Percentiles rank a stretch among this genome's conserved stretches.
Evolutionary conservation across 2,888 invertebrate genomes (phyloP).

Genomic region (Clivina fossor): DNA sequence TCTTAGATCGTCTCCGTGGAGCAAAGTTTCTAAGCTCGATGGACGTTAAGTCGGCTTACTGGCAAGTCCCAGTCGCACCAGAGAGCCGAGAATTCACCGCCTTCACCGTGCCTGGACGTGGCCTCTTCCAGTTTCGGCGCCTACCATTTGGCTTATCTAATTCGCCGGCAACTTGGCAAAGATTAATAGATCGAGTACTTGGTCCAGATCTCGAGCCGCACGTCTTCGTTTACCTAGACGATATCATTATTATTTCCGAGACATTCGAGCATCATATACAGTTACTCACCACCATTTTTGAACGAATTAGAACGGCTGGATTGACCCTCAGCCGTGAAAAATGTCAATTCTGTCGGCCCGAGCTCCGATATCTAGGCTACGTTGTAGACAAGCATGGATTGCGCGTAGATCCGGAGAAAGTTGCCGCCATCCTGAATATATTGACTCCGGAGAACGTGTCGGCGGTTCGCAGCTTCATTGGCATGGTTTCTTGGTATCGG

Average conservation of each 20-base stretch:
- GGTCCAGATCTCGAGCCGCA: constrained; percentile 39
- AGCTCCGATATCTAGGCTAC: constrained; percentile 44
- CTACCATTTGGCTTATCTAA: constrained; percentile 43
- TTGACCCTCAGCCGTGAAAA: constrained; percentile 41
- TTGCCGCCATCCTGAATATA: constrained; percentile 33
- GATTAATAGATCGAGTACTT: constrained; percentile 39
- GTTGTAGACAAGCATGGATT: constrained; percentile 40
- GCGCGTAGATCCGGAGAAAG: constrained; percentile 35
- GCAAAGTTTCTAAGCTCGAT: constrained; percentile 45
- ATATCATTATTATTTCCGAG: constrained; percentile 39
- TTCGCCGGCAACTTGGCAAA: constrained; percentile 40
- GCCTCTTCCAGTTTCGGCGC: constrained; percentile 41
- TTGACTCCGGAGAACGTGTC: constrained; percentile 24
- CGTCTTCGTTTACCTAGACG: constrained; percentile 42
- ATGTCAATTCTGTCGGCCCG: constrained; percentile 40
- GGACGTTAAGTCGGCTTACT: constrained; percentile 42
- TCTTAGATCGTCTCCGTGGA: constrained; percentile 42
- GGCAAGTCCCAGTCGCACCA: constrained; percentile 37
- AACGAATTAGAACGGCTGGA: constrained; percentile 37
- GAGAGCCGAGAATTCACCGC: constrained; percentile 39
- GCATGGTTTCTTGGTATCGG: constrained; percentile 34
- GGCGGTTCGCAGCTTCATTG: constrained; percentile 34
- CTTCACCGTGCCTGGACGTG: constrained; percentile 41
- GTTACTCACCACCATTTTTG: constrained; percentile 38
- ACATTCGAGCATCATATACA: constrained; percentile 39